Conservation (phyloP, 2,113 vertebrate species). For the Periophthalmus modestus region DNA sequence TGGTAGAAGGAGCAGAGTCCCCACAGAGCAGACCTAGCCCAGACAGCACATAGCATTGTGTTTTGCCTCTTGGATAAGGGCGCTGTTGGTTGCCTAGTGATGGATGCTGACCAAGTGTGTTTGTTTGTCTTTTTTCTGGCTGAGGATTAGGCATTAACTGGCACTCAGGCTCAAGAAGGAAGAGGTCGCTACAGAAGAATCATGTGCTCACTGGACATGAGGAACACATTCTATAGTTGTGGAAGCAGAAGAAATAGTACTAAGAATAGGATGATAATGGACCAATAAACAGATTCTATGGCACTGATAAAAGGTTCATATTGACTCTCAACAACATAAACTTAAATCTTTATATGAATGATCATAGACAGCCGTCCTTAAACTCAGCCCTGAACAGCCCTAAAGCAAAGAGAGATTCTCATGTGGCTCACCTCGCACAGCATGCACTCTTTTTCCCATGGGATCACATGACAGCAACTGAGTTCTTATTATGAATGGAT, state of each 20-base stretch:
- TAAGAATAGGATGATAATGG: no score
- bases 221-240: background rate
- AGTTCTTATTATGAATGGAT: background rate
- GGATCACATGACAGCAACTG: background rate
- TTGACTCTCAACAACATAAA: background rate
- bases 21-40: background rate
- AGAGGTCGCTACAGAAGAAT: constrained; percentile 4
- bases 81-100: constrained; percentile 58
- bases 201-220: background rate
- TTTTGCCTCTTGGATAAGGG: constrained; percentile 24
- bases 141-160: constrained; percentile 50
- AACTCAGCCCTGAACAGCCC: background rate
- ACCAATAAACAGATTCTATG: background rate
- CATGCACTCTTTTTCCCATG: background rate
- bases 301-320: background rate
- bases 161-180: constrained; percentile 21
- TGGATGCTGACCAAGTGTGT: constrained; percentile 27
- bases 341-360: background rate
- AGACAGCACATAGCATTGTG: constrained; percentile 27
- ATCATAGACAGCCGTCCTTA: no score
- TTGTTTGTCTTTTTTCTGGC: constrained; percentile 40
- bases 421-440: background rate
- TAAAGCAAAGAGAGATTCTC: background rate
- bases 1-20: background rate
- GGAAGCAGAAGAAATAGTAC: background rate